phyloP scores from a whole-genome alignment of 1,140 invertebrate genomes.

The Calliopsis andreniformis region DNA sequence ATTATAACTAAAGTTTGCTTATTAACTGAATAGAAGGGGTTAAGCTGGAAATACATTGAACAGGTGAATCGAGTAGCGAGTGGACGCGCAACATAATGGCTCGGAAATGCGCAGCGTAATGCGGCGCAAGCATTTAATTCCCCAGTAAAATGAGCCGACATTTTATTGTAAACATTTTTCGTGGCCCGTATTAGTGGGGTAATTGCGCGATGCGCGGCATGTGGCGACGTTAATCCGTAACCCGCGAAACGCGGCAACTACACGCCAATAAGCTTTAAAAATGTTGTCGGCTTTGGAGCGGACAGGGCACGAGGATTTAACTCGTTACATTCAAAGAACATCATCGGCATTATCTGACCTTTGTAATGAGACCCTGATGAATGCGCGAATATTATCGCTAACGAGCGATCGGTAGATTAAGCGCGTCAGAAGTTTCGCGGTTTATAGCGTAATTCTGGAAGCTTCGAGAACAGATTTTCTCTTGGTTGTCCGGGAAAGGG shows the following conservation, averaged over 20 bases:
- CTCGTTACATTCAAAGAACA: slow-evolving; percentile 10
- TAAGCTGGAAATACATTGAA: background rate
- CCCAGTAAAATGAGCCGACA: background rate
- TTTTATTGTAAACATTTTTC: slow-evolving; percentile 14
- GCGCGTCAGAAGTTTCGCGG: background rate
- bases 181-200: background rate
- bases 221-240: slow-evolving; percentile 11
- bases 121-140: background rate
- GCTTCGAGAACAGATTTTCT: background rate
- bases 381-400: slow-evolving; percentile 37
- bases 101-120: background rate
- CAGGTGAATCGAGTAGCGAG: background rate
- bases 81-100: background rate
- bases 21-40: background rate
- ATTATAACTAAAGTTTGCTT: background rate
- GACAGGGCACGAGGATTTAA: slow-evolving; percentile 18
- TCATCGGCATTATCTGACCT: background rate
- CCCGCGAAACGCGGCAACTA: background rate
- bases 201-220: background rate
- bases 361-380: slow-evolving; percentile 7
- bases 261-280: slow-evolving; percentile 43
- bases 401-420: slow-evolving; percentile 36
- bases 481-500: too few species aligned
- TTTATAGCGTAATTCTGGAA: slow-evolving; percentile 6
- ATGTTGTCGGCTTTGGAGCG: slow-evolving; percentile 14